These are phyloP conservation scores for Thamnophis sirtalis DNA, from an alignment of 2,113 vertebrate species.

Conservation along the genomic window DNA sequence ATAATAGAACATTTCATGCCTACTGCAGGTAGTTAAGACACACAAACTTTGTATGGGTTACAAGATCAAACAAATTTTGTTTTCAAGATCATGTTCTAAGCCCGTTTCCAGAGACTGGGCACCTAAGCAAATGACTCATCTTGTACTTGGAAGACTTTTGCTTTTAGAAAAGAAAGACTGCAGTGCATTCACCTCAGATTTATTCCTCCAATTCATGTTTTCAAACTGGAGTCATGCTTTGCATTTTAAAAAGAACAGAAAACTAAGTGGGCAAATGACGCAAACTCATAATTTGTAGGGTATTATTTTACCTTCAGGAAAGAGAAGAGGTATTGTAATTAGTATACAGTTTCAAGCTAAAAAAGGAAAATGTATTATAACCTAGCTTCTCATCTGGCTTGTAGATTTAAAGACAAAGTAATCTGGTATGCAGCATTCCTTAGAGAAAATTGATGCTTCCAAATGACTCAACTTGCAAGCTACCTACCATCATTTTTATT, in stretches of 20 bases:
- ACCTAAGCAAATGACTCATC: constrained; percentile 68
- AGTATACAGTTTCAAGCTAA: constrained; percentile 7
- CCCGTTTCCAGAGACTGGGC: constrained; percentile 46
- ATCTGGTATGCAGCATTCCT: constrained; percentile 4
- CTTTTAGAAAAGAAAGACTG: constrained; percentile 50
- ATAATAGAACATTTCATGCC: not conserved
- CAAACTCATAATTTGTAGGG: constrained; percentile 31
- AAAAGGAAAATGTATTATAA: constrained; percentile 8
- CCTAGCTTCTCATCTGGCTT: not conserved
- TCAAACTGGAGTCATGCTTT: constrained; percentile 51
- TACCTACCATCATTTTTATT: not conserved
- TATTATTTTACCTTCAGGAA: constrained; percentile 59
- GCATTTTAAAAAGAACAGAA: constrained; percentile 38
- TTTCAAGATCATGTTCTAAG: constrained; percentile 40
- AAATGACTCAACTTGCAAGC: not conserved
- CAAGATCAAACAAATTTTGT: not conserved
- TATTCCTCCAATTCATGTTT: constrained; percentile 63
- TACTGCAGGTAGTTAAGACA: not conserved
- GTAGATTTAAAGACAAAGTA: not conserved
- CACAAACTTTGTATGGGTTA: not conserved
- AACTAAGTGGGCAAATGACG: constrained; percentile 42
- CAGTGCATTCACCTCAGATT: constrained; percentile 43
- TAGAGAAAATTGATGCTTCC: constrained; percentile 7
- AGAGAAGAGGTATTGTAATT: constrained; percentile 33
- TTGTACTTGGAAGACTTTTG: constrained; percentile 53